Evolutionary conservation across 2,113 vertebrate genomes (phyloP).

Genomic region (Sander lucioperca): DNA sequence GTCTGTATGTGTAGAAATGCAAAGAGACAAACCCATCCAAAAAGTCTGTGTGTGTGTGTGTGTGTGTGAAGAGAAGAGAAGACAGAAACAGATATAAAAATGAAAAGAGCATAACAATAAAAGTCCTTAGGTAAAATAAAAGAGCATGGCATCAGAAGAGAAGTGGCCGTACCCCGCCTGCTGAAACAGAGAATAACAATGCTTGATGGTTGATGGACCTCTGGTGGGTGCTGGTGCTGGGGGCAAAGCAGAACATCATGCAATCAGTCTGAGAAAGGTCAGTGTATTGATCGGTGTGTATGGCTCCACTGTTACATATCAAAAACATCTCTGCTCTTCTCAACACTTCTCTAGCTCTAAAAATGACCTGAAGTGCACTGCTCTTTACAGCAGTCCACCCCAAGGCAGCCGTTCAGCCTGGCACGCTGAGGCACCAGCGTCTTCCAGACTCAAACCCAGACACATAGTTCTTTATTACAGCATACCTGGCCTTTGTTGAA

Average conservation of each 20-base stretch:
- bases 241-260: conserved; percentile 46
- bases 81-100: conserved; percentile 17
- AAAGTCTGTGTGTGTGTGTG: background rate
- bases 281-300: conserved; percentile 70
- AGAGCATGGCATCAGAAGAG: conserved; percentile 1
- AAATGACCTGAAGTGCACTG: conserved; percentile 48
- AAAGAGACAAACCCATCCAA: too few relatives aligned
- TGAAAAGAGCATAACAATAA: conserved; percentile 8
- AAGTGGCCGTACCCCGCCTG: background rate
- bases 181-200: conserved; percentile 55
- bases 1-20: background rate
- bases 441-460: conserved; percentile 42
- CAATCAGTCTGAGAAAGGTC: conserved; percentile 79
- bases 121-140: conserved; percentile 23
- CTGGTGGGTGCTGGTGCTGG: conserved; percentile 27
- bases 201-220: conserved; percentile 56
- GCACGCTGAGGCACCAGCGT: conserved; percentile 12
- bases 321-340: conserved; percentile 70
- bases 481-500: conserved; percentile 46
- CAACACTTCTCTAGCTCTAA: conserved; percentile 44
- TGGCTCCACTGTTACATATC: conserved; percentile 73
- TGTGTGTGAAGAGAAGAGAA: background rate
- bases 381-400: conserved; percentile 50
- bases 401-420: conserved; percentile 34
- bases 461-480: conserved; percentile 57